A percentile compares a stretch with the other conserved stretches of the same genome.
These are phyloP conservation scores for Sylvilagus floridanus DNA, from an alignment of 2,797 vertebrate genomes.

Conservation along the genomic window DNA sequence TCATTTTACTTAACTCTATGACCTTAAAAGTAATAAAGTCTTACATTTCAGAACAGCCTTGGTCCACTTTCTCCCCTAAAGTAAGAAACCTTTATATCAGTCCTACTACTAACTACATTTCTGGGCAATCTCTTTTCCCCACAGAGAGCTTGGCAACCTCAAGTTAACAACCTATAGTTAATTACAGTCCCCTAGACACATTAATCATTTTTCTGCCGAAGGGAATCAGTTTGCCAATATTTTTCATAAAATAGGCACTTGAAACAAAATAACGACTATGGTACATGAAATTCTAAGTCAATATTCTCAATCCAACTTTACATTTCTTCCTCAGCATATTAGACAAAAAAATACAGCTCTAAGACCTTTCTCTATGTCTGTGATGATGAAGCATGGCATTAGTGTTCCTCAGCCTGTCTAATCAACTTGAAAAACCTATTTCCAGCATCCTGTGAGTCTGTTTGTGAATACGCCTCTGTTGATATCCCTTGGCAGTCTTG, in stretches of 20 bases:
- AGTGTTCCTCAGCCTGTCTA: neutral
- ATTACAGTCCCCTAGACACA: neutral
- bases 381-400: neutral
- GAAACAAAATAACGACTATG: neutral
- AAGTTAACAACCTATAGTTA: neutral
- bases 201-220: neutral
- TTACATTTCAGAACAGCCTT: neutral
- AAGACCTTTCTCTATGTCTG: neutral
- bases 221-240: neutral
- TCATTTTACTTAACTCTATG: neutral
- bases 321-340: neutral
- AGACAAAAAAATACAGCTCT: neutral
- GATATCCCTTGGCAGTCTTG: neutral
- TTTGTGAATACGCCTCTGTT: neutral
- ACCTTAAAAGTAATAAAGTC: neutral
- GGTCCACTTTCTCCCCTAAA: neutral
- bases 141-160: neutral
- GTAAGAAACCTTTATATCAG: neutral
- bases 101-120: neutral
- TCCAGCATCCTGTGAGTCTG: neutral
- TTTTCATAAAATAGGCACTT: neutral
- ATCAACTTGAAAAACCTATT: constrained; percentile 24
- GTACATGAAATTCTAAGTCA: neutral
- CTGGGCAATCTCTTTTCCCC: neutral
- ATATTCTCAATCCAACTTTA: constrained; percentile 16